Conservation (phyloP, 2,888 invertebrate species). For the Pristionchus mayeri region DNA sequence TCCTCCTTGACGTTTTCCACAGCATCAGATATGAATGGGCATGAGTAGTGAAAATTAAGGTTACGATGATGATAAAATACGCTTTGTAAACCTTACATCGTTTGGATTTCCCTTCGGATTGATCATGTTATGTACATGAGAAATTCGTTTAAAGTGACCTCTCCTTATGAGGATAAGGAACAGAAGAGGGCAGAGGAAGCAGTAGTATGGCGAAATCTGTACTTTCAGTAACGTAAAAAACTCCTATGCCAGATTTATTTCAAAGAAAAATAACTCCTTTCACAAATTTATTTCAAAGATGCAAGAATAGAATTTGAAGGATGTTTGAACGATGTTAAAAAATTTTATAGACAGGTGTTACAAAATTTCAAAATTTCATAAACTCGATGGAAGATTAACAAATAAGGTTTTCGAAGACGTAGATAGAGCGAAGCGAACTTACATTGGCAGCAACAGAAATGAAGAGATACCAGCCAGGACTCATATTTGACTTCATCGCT, state of each 20-base stretch:
- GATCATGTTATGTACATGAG: not conserved
- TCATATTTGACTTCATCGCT: not conserved
- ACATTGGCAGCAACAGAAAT: not conserved
- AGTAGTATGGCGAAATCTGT: not conserved
- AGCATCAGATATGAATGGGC: too few species aligned
- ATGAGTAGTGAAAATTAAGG: not conserved
- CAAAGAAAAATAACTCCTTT: too few species aligned
- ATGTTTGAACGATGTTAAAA: not conserved
- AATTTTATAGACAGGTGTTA: too few species aligned
- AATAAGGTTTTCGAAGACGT: too few species aligned
- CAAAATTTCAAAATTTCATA: too few species aligned
- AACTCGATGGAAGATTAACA: too few species aligned
- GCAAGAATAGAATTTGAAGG: too few species aligned
- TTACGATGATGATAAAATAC: not conserved
- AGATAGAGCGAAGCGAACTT: too few species aligned
- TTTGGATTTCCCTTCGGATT: not conserved
- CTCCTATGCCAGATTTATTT: too few species aligned
- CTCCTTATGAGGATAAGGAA: constrained; percentile 27
- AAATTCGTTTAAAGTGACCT: not conserved
- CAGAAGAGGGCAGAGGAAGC: not conserved
- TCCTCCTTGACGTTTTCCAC: too few species aligned
- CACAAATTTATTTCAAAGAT: too few species aligned
- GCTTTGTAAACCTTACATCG: not conserved
- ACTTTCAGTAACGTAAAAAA: too few species aligned
- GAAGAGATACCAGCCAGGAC: not conserved